Percentiles rank a stretch among this genome's conserved stretches.
phyloP scores from a whole-genome alignment of 2,888 invertebrate species.

The Oasisia sp. region DNA sequence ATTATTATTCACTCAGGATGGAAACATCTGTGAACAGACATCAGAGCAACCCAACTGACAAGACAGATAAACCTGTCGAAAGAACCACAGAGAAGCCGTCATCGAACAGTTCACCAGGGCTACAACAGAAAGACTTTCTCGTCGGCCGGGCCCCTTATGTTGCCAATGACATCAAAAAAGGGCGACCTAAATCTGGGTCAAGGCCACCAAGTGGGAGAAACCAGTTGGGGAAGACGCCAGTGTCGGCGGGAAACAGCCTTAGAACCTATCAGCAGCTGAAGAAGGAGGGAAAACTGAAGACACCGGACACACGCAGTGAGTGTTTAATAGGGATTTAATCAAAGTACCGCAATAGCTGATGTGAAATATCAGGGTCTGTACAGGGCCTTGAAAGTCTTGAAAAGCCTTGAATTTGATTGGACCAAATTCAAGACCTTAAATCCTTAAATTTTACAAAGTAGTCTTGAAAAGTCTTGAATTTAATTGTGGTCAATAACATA shows the following conservation, averaged over 20 bases:
- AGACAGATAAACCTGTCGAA: background rate
- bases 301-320: background rate
- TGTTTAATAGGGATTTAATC: background rate
- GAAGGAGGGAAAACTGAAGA: constrained; percentile 37
- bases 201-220: background rate
- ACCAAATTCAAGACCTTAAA: too few relatives aligned
- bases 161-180: background rate
- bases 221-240: background rate
- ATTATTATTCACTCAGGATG: background rate
- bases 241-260: constrained; percentile 47
- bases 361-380: too few relatives aligned
- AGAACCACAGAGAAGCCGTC: background rate
- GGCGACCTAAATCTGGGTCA: constrained; percentile 6
- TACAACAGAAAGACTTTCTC: background rate
- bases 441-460: too few relatives aligned
- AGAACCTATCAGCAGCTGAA: constrained; percentile 56
- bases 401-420: too few relatives aligned
- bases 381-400: too few relatives aligned
- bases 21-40: background rate
- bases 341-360: too few relatives aligned
- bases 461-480: too few relatives aligned
- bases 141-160: background rate
- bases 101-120: background rate
- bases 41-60: background rate
- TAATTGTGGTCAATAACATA: too few relatives aligned